Evolutionary conservation across 2,113 vertebrate species (phyloP).

Genomic region (Meleagris gallopavo): DNA sequence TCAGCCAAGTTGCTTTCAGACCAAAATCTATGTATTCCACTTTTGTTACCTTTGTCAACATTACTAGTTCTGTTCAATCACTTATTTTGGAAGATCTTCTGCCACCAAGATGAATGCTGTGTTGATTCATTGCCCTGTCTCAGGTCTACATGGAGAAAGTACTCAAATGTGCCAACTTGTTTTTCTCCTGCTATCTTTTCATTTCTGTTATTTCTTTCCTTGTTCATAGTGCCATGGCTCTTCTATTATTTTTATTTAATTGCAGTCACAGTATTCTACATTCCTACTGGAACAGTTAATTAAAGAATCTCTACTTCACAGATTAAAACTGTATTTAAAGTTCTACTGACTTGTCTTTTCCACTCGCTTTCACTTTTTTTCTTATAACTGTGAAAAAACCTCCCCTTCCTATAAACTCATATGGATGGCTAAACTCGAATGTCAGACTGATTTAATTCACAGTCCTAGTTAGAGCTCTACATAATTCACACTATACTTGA

Average conservation of each 20-base stretch:
- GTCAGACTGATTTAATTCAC: background rate
- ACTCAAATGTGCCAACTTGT: background rate
- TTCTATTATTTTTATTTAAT: conserved; percentile 13
- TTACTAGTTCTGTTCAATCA: background rate
- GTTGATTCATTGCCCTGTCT: conserved; percentile 14
- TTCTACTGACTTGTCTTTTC: background rate
- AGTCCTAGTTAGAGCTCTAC: background rate
- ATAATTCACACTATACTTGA: background rate
- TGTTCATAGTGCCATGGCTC: background rate
- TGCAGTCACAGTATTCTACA: background rate
- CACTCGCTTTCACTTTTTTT: background rate
- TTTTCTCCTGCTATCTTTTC: background rate
- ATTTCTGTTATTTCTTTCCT: background rate
- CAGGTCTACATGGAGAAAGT: background rate
- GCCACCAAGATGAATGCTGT: background rate
- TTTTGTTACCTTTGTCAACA: background rate
- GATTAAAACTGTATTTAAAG: background rate
- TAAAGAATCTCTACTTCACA: background rate
- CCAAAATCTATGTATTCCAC: background rate
- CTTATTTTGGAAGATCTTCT: conserved; percentile 18
- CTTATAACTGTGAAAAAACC: background rate
- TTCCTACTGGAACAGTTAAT: background rate
- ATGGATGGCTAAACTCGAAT: background rate
- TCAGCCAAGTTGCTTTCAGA: background rate
- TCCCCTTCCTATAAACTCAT: background rate